Evolutionary conservation across 2,888 invertebrate genomes (phyloP), one percentile per base, ranked within the genome.

Genomic region (Sisyra terminalis): DNA sequence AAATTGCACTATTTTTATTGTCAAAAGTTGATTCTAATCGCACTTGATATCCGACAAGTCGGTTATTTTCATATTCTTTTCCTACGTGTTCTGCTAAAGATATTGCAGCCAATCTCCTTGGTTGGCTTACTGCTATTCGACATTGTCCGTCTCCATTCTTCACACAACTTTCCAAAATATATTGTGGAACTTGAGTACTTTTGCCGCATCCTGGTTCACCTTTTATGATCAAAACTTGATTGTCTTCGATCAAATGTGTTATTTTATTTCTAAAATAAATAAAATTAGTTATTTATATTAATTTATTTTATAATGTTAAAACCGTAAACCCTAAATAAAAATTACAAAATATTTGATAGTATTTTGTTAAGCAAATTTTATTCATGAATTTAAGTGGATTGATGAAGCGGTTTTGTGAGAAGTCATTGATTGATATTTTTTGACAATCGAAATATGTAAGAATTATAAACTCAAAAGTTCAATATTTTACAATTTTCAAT

Each of bases 151-250:
- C 53, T 1, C 55, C 56, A 34, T 52, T 50, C 42, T 49, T 49
- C 2, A 61, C 59, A 59, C 56, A 77, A 51, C 50, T 59, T 60
- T 75, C 71, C 42, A 75, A 51, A 34, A 74, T 64, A 50, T 68
- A 72, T 34, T 77, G 75, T 1, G 82, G 81, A 6, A 74, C 71
- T 41, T 80, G 69, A 0, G 78, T 80, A 16, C 79, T 80, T 55
- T 82, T 82, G 1, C 82, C 82, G 55, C 80, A 81, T 0, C 81
- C 81, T 0, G 81, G 77, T 45, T 78, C 75, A 1, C 81, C 82
- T 45, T 74, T 73, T 36, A 82, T 63, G 2, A 82, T 64, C 1
- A 72, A 47, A 0, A 75, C 70, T 24, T 66, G 66, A 46, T 70
- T 68, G 1, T 62, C 50, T 9, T 63, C 52, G 2, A 80, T 49